phyloP scores from a whole-genome alignment of 2,888 invertebrate genomes.

The Sarcophaga subvicina region DNA sequence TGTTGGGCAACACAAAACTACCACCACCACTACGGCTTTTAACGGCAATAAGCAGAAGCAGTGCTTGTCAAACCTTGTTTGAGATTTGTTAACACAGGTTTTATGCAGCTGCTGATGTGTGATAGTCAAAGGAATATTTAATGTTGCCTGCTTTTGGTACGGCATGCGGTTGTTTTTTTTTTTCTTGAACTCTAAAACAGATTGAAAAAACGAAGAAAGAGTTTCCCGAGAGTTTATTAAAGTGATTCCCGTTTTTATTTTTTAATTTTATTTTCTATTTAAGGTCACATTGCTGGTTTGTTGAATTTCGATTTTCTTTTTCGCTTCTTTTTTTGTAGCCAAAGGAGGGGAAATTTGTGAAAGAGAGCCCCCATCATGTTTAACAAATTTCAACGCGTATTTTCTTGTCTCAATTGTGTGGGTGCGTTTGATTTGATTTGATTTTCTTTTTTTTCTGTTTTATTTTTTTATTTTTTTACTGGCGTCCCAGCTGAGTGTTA shows the following conservation, averaged over 20 bases:
- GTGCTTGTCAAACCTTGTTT: slow-evolving; percentile 62
- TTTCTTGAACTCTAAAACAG: slow-evolving; percentile 19
- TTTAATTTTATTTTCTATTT: slow-evolving; percentile 21
- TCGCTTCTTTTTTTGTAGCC: slow-evolving; percentile 4
- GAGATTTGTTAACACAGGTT: slow-evolving; percentile 54
- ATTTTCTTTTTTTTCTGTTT: not conserved
- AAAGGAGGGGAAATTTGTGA: slow-evolving; percentile 62
- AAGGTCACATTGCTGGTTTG: slow-evolving; percentile 60
- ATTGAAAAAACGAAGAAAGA: slow-evolving; percentile 26
- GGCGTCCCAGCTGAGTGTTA: slow-evolving; percentile 44
- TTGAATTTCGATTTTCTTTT: not conserved
- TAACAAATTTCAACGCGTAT: slow-evolving; percentile 68
- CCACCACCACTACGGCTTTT: not conserved
- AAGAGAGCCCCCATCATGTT: slow-evolving; percentile 64
- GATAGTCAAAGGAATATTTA: slow-evolving; percentile 23
- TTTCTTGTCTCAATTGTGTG: slow-evolving; percentile 67
- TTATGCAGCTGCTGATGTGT: slow-evolving; percentile 17
- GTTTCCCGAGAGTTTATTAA: too few relatives aligned
- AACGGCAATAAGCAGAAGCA: slow-evolving; percentile 34
- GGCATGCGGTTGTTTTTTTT: slow-evolving; percentile 8
- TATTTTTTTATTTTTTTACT: slow-evolving; percentile 20
- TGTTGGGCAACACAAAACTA: not conserved
- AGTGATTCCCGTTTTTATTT: slow-evolving; percentile 23
- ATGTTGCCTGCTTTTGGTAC: slow-evolving; percentile 57
- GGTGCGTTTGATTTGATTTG: slow-evolving; percentile 60